These are phyloP conservation scores for Xenopus petersii DNA, from an alignment of 2,797 vertebrate species.

Conservation along the genomic window DNA sequence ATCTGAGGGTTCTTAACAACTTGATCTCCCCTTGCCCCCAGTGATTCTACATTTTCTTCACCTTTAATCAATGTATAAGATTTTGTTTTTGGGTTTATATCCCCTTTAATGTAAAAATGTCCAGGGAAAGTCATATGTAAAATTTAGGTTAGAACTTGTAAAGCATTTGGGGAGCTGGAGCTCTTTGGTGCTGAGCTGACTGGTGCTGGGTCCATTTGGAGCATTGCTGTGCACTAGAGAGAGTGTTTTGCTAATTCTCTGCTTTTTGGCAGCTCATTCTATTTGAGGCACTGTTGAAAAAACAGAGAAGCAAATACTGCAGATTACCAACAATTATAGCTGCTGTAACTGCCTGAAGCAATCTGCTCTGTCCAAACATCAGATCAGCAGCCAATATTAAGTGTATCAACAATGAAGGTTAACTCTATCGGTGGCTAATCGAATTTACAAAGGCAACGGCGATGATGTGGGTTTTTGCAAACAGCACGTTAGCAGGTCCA, in stretches of 20 bases:
- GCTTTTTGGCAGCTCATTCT: neutral
- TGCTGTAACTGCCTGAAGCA: conserved; percentile 11
- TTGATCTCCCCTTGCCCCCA: too few species aligned
- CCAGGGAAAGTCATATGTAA: too few species aligned
- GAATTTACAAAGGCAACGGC: too few species aligned
- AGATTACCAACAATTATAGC: conserved; percentile 14
- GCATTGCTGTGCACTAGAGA: neutral
- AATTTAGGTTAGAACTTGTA: too few species aligned
- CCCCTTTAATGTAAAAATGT: too few species aligned
- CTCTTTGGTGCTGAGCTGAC: neutral
- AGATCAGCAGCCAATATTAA: conserved; percentile 1
- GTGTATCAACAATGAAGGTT: neutral
- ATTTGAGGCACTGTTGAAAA: conserved; percentile 10
- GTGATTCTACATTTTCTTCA: too few species aligned
- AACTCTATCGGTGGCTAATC: neutral
- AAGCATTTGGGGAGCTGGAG: too few species aligned
- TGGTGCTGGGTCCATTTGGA: neutral
- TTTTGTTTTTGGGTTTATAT: too few species aligned
- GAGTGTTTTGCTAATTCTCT: neutral
- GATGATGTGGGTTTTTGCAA: too few species aligned
- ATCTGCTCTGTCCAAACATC: conserved; percentile 9
- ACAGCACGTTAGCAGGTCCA: too few species aligned
- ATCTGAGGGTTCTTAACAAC: too few species aligned
- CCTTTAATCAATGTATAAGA: too few species aligned
- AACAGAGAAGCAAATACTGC: conserved; percentile 8